phyloP scores from a whole-genome alignment of 2,797 vertebrate species.

The Sebastes goodei region DNA sequence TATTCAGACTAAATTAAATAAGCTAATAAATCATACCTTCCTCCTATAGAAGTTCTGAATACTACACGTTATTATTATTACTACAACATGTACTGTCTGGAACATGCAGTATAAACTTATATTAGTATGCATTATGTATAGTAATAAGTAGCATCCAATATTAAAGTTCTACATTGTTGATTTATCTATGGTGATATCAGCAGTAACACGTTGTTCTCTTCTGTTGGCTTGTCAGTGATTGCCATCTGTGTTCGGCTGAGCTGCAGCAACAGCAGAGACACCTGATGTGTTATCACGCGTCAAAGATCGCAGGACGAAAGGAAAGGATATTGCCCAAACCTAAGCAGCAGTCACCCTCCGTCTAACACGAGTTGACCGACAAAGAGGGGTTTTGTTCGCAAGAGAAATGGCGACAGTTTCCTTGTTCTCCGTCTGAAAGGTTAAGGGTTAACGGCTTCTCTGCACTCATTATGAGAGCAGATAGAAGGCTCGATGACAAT shows the following conservation, averaged over 20 bases:
- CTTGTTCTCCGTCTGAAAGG: constrained; percentile 18
- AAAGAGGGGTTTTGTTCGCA: constrained; percentile 27
- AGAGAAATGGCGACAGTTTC: constrained; percentile 22
- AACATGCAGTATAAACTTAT: background rate
- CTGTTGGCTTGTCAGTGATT: constrained; percentile 19
- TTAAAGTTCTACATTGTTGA: background rate
- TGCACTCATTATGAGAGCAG: constrained; percentile 39
- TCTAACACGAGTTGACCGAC: background rate
- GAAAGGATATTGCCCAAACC: constrained; percentile 43
- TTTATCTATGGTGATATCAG: background rate
- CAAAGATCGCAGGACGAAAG: constrained; percentile 18
- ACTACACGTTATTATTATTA: background rate
- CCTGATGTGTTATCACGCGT: constrained; percentile 29
- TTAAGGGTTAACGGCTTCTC: constrained; percentile 48
- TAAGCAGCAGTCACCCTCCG: constrained; percentile 7
- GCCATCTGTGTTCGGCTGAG: constrained; percentile 32
- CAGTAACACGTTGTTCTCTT: background rate
- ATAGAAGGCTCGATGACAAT: constrained; percentile 54
- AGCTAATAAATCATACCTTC: background rate
- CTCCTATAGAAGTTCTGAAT: background rate
- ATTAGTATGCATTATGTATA: background rate
- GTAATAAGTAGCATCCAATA: background rate
- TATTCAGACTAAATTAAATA: background rate
- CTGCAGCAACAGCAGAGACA: background rate
- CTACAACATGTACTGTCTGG: background rate